Percentiles rank a stretch among this genome's conserved stretches.
Evolutionary conservation across 2,888 invertebrate genomes (phyloP).

Genomic region (Trachelus stipa): DNA sequence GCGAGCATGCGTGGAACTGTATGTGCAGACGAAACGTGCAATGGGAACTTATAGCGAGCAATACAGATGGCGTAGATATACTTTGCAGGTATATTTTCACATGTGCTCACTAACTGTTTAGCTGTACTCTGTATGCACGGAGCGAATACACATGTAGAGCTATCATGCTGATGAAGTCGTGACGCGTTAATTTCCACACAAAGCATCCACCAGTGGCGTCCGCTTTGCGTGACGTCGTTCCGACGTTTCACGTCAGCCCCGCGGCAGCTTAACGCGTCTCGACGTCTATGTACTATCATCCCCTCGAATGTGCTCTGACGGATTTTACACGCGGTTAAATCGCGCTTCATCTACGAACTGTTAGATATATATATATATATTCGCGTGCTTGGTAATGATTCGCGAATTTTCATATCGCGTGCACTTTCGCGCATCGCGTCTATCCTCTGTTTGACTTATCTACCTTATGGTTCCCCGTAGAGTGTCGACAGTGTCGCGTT

Average conservation of each 20-base stretch:
- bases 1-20: too few species aligned
- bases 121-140: background rate
- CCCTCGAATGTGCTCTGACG: background rate
- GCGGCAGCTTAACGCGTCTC: constrained; percentile 40
- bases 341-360: background rate
- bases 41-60: too few species aligned
- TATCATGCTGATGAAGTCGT: constrained; percentile 46
- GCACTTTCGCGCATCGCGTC: background rate
- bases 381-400: background rate
- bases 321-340: background rate
- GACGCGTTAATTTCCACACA: constrained; percentile 56
- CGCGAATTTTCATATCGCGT: background rate
- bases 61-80: background rate
- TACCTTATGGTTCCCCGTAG: background rate
- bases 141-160: background rate
- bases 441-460: background rate
- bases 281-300: constrained; percentile 11
- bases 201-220: constrained; percentile 37
- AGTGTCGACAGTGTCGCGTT: background rate
- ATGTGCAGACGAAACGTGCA: too few species aligned
- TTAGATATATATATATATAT: background rate
- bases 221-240: constrained; percentile 52
- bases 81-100: background rate
- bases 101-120: background rate
- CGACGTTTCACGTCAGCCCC: constrained; percentile 43